Conservation (phyloP, 1,140 invertebrate species). For the Battus philenor region DNA sequence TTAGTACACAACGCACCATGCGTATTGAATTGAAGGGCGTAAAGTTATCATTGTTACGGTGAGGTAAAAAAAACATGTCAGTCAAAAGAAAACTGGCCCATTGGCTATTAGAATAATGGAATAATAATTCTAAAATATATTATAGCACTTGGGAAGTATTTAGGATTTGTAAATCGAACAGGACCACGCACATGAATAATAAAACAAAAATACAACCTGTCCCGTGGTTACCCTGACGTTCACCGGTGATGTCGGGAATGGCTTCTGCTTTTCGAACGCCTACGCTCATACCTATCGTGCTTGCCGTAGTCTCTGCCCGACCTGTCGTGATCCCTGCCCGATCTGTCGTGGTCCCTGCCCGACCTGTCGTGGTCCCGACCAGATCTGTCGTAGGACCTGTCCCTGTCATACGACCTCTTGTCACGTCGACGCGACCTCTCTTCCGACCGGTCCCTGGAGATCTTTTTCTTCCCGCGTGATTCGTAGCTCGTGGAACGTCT, state of each 20-base stretch:
- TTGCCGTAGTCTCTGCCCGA: constrained; percentile 44
- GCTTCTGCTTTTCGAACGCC: constrained; percentile 52
- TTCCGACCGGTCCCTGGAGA: constrained; percentile 41
- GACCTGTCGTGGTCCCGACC: constrained; percentile 11
- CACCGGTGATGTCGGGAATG: constrained; percentile 51
- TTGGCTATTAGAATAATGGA: no score
- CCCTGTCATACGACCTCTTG: constrained; percentile 47
- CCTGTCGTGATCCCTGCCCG: constrained; percentile 45
- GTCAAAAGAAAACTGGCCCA: no score
- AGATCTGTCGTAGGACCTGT: constrained; percentile 16
- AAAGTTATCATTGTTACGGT: no score
- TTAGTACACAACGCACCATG: no score
- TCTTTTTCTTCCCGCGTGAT: constrained; percentile 35
- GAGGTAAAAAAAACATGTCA: no score
- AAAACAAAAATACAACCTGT: constrained; percentile 64
- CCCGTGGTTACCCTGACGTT: constrained; percentile 51
- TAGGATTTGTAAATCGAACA: no score
- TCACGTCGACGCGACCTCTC: constrained; percentile 43
- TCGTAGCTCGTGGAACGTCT: constrained; percentile 53
- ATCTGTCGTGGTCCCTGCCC: constrained; percentile 24
- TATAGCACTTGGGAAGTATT: no score
- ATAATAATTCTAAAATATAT: no score
- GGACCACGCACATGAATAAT: constrained; percentile 16
- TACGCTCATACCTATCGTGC: constrained; percentile 14
- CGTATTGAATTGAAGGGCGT: no score